A percentile compares a stretch with the other conserved stretches of the same genome.
phyloP scores from a whole-genome alignment of 2,888 invertebrate genomes.

The Luperina testacea region DNA sequence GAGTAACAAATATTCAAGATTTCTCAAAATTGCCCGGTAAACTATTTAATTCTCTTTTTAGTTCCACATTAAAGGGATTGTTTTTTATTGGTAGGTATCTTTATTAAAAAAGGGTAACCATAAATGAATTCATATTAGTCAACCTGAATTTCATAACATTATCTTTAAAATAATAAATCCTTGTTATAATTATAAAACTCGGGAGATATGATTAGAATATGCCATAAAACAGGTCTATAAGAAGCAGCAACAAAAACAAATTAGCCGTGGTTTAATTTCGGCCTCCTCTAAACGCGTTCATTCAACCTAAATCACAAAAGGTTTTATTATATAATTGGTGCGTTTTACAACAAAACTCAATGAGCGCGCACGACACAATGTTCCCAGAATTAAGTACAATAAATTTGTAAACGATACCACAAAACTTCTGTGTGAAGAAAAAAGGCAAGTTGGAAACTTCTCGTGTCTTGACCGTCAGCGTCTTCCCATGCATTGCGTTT shows the following conservation, averaged over 20 bases:
- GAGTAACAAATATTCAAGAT: conserved; percentile 6
- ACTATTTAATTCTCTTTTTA: background rate
- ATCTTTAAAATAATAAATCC: conserved; percentile 24
- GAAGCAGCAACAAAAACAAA: conserved; percentile 64
- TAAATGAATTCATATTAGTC: background rate
- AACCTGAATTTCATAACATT: conserved; percentile 19
- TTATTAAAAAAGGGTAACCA: background rate
- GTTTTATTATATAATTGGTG: conserved; percentile 82
- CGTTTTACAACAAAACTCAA: conserved; percentile 82
- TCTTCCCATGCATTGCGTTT: conserved; percentile 45
- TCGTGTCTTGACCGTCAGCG: conserved; percentile 21
- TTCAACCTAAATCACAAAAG: conserved; percentile 72
- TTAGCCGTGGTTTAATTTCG: conserved; percentile 64
- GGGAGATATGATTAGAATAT: conserved; percentile 45
- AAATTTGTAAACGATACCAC: conserved; percentile 88
- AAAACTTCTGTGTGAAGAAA: conserved; percentile 86
- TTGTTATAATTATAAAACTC: conserved; percentile 36
- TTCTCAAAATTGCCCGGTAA: background rate
- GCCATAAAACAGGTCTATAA: conserved; percentile 57
- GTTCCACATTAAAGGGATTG: background rate
- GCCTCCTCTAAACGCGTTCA: conserved; percentile 66
- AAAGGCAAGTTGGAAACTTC: conserved; percentile 55
- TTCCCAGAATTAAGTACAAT: conserved; percentile 85
- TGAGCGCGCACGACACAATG: conserved; percentile 79
- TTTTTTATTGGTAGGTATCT: background rate